These are phyloP conservation scores for Drosophila histrio DNA, from an alignment of 2,888 invertebrate genomes.

Conservation along the genomic window DNA sequence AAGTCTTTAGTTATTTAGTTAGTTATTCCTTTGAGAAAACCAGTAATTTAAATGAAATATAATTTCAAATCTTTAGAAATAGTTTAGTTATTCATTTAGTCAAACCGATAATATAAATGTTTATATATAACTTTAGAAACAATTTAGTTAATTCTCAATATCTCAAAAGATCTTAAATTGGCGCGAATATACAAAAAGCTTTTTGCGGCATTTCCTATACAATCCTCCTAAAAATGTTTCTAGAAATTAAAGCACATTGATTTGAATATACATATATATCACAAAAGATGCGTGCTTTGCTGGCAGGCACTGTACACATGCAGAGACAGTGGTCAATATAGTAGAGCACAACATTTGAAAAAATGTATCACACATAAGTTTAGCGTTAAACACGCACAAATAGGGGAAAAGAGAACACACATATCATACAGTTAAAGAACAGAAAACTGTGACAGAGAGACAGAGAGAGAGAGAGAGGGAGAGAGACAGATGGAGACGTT, in stretches of 20 bases:
- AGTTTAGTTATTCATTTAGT: no score
- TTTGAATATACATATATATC: slow-evolving; percentile 1
- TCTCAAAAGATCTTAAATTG: background rate
- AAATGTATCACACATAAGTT: background rate
- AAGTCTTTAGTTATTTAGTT: no score
- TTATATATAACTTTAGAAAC: background rate
- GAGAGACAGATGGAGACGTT: slow-evolving; percentile 16
- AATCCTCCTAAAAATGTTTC: background rate
- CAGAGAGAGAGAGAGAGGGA: slow-evolving; percentile 1
- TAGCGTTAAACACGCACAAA: background rate
- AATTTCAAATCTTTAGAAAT: no score
- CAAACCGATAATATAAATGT: background rate
- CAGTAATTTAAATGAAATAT: no score
- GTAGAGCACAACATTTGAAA: background rate
- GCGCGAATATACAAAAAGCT: background rate
- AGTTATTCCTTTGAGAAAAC: no score
- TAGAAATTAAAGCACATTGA: slow-evolving; percentile 9
- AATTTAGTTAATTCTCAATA: background rate
- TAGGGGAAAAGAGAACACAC: background rate
- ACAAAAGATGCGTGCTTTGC: slow-evolving; percentile 8
- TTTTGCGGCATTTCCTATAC: background rate
- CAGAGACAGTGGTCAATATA: slow-evolving; percentile 20
- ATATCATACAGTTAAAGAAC: slow-evolving; percentile 2
- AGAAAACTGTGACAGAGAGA: slow-evolving; percentile 1
- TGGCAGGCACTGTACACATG: slow-evolving; percentile 16